Percentiles rank a stretch among this genome's conserved stretches.
Evolutionary conservation across 2,797 vertebrate genomes (phyloP).

Genomic region (Melanotaenia nigrans): DNA sequence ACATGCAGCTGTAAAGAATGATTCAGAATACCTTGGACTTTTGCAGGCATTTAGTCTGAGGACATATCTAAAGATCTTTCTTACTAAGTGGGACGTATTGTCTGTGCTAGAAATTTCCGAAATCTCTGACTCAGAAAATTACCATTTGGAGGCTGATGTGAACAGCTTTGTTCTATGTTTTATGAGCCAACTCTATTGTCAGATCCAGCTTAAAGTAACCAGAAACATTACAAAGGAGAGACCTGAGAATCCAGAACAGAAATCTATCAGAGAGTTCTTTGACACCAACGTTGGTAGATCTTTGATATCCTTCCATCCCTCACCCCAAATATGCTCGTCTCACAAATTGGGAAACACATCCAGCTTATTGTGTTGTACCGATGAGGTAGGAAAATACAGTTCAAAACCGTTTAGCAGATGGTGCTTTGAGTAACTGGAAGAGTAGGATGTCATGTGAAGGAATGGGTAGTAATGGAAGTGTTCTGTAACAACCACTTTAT

Average conservation of each 20-base stretch:
- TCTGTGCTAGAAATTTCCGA: conserved; percentile 16
- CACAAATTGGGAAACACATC: not conserved
- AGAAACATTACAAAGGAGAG: not conserved
- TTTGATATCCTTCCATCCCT: not conserved
- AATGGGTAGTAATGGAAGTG: not conserved
- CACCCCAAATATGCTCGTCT: not conserved
- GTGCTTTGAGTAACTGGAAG: not conserved
- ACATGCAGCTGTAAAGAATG: conserved; percentile 25
- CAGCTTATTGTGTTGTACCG: not conserved
- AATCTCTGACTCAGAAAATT: conserved; percentile 15
- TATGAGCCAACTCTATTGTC: not conserved
- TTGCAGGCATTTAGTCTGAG: conserved; percentile 5
- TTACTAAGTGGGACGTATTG: conserved; percentile 9
- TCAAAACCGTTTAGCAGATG: not conserved
- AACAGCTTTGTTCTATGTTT: not conserved
- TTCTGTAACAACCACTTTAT: not conserved
- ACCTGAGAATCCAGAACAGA: conserved; percentile 1
- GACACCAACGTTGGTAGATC: not conserved
- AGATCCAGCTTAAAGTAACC: not conserved
- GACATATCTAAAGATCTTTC: conserved; percentile 14
- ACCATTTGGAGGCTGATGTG: conserved; percentile 1
- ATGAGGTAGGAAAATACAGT: not conserved
- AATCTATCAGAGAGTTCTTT: not conserved
- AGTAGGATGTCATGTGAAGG: not conserved
- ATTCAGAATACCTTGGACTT: conserved; percentile 16